Evolutionary conservation across 1,140 invertebrate species (phyloP).

Genomic region (Aphis craccivora): DNA sequence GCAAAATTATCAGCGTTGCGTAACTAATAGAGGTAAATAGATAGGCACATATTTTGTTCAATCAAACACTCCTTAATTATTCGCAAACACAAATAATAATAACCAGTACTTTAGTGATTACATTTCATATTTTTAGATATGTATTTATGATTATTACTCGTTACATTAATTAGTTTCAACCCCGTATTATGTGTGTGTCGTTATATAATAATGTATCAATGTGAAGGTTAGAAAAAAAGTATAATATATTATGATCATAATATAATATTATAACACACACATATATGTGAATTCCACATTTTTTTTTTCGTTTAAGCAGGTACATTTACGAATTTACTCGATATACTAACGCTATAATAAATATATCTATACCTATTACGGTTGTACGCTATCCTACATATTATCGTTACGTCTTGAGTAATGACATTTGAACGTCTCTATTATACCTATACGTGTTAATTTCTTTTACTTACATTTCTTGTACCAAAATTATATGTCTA

Average conservation of each 20-base stretch:
- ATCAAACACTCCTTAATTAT: constrained; percentile 3
- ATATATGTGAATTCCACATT: neutral
- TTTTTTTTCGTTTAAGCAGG: neutral
- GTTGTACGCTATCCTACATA: neutral
- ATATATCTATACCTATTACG: neutral
- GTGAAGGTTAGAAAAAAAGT: neutral
- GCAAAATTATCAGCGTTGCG: neutral
- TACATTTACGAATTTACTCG: neutral
- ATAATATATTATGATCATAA: no score
- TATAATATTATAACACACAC: no score
- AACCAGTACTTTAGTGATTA: neutral
- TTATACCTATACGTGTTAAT: neutral
- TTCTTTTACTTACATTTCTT: neutral
- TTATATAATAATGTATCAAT: neutral
- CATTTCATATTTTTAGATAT: no score
- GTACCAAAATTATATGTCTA: neutral
- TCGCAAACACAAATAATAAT: neutral
- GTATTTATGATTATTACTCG: no score
- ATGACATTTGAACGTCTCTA: neutral
- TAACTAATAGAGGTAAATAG: neutral
- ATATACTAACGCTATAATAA: neutral
- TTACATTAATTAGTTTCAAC: neutral
- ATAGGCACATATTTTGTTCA: neutral
- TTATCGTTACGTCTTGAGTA: neutral
- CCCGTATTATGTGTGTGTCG: neutral